Evolutionary conservation across 2,113 vertebrate species (phyloP).

Genomic region (Chloropsis cyanopogon): DNA sequence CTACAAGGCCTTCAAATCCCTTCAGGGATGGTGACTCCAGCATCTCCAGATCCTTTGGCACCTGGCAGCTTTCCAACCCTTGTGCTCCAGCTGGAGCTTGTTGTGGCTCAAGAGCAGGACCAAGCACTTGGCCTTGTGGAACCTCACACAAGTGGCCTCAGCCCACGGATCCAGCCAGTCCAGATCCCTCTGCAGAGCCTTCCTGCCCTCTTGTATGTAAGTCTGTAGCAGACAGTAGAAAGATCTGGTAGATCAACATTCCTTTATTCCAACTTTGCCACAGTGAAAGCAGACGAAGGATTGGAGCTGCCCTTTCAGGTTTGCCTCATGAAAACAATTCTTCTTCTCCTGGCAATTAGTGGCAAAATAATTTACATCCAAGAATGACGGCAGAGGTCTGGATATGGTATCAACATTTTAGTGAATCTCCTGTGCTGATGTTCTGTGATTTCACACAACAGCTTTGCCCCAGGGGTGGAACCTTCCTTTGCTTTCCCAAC

Average conservation of each 20-base stretch:
- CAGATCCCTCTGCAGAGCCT: neutral
- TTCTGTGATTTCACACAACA: neutral
- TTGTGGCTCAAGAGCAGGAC: neutral
- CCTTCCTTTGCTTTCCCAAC: constrained; percentile 1
- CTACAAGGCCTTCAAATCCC: neutral
- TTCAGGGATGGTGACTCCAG: neutral
- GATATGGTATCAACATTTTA: neutral
- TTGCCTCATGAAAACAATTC: neutral
- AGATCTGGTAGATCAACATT: neutral
- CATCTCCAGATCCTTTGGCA: neutral
- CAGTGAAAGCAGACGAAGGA: neutral
- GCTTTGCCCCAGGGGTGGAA: neutral
- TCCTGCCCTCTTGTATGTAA: neutral
- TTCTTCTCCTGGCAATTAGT: neutral
- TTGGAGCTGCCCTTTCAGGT: neutral
- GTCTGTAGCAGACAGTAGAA: neutral
- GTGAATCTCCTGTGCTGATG: neutral
- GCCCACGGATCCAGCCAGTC: neutral
- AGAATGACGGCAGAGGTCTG: neutral
- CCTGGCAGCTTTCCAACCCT: neutral
- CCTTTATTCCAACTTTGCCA: neutral
- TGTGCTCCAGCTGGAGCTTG: neutral
- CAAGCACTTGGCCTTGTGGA: neutral
- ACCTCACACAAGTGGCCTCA: neutral
- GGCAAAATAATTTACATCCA: constrained; percentile 18